Percentiles rank a stretch among this genome's conserved stretches.
Conservation (phyloP, 2,113 vertebrate species). For the Cacatua alba region DNA sequence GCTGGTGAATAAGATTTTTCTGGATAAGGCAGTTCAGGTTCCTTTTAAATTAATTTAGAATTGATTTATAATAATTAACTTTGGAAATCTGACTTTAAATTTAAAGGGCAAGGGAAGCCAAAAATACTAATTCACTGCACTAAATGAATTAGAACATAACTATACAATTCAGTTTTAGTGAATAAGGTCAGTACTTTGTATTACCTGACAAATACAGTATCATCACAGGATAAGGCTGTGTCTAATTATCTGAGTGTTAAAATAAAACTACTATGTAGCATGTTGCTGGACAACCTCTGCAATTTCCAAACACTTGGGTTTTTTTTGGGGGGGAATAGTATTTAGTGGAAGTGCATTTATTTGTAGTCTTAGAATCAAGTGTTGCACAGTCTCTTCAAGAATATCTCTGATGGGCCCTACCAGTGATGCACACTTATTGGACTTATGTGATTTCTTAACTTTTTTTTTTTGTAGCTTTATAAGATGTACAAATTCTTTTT, state of each 20-base stretch:
- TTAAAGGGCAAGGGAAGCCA: not conserved
- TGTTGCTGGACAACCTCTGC: not conserved
- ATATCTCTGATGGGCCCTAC: not conserved
- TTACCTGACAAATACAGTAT: not conserved
- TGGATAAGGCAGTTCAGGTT: not conserved
- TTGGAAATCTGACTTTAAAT: not conserved
- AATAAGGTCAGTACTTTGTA: not conserved
- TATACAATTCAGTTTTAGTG: not conserved
- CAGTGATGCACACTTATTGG: not conserved
- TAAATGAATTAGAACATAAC: not conserved
- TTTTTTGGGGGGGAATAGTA: not conserved
- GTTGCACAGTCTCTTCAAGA: not conserved
- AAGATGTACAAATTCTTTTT: not conserved
- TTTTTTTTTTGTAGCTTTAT: not conserved
- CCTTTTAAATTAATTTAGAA: not conserved
- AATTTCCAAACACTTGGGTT: not conserved
- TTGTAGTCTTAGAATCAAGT: not conserved
- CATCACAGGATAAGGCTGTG: not conserved
- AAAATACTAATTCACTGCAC: not conserved
- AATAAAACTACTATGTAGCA: not conserved
- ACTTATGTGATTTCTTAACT: not conserved
- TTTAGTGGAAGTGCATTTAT: not conserved
- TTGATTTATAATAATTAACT: not conserved
- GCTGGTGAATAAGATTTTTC: not conserved
- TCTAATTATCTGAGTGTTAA: not conserved